Conservation (phyloP, 2,113 vertebrate species). For the Cisticola juncidis region DNA sequence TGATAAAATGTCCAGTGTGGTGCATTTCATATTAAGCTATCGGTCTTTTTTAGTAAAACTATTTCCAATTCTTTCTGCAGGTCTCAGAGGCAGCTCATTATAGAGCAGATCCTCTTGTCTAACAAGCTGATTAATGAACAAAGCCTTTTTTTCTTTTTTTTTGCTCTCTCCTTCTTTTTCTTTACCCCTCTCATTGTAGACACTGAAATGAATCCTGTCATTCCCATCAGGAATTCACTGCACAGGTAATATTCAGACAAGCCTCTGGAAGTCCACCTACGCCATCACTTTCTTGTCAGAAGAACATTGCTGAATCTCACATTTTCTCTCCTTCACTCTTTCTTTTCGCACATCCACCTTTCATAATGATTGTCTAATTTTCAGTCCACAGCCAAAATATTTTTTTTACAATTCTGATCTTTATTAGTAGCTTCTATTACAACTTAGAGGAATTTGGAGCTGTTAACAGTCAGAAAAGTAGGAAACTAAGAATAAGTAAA, state of each 20-base stretch:
- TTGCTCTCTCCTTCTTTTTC: neutral
- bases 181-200: neutral
- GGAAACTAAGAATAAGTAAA: neutral
- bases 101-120: neutral
- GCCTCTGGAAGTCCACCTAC: conserved; percentile 46
- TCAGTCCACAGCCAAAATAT: neutral
- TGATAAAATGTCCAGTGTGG: neutral
- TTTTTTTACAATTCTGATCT: neutral
- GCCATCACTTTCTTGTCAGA: neutral
- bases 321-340: neutral
- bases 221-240: neutral
- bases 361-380: neutral
- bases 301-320: neutral
- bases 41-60: neutral
- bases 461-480: neutral
- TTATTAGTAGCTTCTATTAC: neutral
- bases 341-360: neutral
- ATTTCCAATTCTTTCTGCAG: neutral
- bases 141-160: neutral
- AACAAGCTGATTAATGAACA: conserved; percentile 7
- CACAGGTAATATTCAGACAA: neutral
- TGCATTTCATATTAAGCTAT: neutral
- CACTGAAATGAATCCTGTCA: conserved; percentile 22
- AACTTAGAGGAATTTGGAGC: neutral
- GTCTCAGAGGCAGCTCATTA: neutral